These are phyloP conservation scores for Protonemura montana DNA, from an alignment of 2,888 invertebrate genomes.

Conservation along the genomic window DNA sequence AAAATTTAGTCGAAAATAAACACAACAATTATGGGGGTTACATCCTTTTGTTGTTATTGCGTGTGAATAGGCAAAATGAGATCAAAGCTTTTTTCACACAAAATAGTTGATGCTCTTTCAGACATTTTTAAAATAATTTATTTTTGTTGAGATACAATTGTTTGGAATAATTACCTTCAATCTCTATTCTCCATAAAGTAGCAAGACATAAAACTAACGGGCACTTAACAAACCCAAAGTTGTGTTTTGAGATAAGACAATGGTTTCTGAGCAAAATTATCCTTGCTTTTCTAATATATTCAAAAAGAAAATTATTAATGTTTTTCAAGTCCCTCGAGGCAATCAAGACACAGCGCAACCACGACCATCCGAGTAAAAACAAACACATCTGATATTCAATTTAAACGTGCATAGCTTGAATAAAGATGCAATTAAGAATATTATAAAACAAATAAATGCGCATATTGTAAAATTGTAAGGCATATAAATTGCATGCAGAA, in stretches of 20 bases:
- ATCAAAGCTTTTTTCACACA: too few species aligned
- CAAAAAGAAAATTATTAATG: neutral
- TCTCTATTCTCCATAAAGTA: neutral
- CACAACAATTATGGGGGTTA: neutral
- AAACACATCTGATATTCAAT: neutral
- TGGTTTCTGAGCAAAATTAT: neutral
- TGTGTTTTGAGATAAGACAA: neutral
- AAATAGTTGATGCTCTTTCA: too few species aligned
- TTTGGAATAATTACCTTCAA: neutral
- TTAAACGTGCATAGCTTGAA: neutral
- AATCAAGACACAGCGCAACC: neutral
- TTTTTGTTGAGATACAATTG: neutral
- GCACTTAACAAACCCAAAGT: neutral
- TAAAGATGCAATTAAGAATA: conserved; percentile 2
- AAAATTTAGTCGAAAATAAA: neutral
- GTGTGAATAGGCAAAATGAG: too few species aligned
- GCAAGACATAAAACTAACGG: neutral
- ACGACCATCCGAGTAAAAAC: neutral
- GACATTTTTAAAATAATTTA: neutral
- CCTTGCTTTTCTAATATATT: neutral
- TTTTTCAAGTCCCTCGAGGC: neutral
- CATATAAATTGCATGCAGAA: neutral
- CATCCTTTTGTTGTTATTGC: too few species aligned
- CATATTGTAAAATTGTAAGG: neutral
- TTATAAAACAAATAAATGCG: neutral